phyloP scores from a whole-genome alignment of 2,797 vertebrate species.

The Hydrolagus colliei region DNA sequence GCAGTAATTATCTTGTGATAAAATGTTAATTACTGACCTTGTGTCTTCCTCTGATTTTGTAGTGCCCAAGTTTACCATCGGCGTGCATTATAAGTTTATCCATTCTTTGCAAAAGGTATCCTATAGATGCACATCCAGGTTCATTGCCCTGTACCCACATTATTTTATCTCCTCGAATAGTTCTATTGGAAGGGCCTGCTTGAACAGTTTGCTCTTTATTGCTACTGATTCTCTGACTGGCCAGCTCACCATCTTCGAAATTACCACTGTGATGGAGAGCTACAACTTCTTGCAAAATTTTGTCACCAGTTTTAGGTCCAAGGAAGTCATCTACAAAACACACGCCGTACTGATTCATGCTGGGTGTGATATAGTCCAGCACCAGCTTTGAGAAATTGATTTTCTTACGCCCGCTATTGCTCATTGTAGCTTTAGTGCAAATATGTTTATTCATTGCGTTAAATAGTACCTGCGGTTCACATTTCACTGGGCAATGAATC shows the following conservation, averaged over 20 bases:
- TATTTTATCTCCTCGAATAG: constrained; percentile 45
- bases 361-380: constrained; percentile 45
- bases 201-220: constrained; percentile 2
- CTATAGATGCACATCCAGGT: constrained; percentile 47
- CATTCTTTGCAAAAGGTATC: constrained; percentile 48
- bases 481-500: not conserved
- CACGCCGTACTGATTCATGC: constrained; percentile 50
- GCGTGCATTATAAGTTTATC: constrained; percentile 50
- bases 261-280: constrained; percentile 42
- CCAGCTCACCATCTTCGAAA: constrained; percentile 50
- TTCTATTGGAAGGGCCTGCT: constrained; percentile 21
- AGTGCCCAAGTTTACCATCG: constrained; percentile 49
- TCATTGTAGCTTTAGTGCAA: constrained; percentile 6
- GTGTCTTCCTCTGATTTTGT: constrained; percentile 52
- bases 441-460: not conserved
- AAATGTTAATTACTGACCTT: constrained; percentile 46
- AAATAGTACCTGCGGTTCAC: not conserved
- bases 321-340: constrained; percentile 52
- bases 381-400: constrained; percentile 45
- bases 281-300: constrained; percentile 47
- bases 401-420: constrained; percentile 41
- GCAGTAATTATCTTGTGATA: not conserved
- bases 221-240: constrained; percentile 37
- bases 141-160: constrained; percentile 52
- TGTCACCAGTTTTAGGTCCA: constrained; percentile 46